Base-by-base conservation (phyloP, 1,140 invertebrate genomes). In the Oncopodura yosiiana region DNA sequence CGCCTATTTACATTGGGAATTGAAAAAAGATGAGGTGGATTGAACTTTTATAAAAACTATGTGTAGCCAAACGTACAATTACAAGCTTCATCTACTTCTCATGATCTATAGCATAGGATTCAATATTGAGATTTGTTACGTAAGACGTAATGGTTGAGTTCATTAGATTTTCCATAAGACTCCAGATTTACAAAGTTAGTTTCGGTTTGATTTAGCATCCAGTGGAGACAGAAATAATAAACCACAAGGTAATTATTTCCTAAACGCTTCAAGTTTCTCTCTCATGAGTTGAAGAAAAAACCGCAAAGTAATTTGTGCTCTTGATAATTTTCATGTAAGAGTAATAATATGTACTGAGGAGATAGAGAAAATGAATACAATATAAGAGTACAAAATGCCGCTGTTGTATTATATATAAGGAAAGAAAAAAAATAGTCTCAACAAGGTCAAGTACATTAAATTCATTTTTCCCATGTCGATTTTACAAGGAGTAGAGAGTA, bases 371-470 rank as follows among this genome's bases (percentile, higher is more conserved):
- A 34, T n/a, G 32, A n/a, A n/a, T n/a, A n/a, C n/a, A n/a, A n/a
- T n/a, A n/a, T n/a, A n/a, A n/a, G n/a, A n/a, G n/a, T n/a, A n/a
- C n/a, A n/a, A n/a, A n/a, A n/a, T n/a, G n/a, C n/a, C n/a, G n/a
- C n/a, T n/a, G n/a, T n/a, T n/a, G n/a, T n/a, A n/a, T n/a, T n/a
- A n/a, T n/a, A n/a, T n/a, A n/a, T n/a, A n/a, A n/a, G n/a, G n/a
- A n/a, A n/a, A n/a, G n/a, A n/a, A n/a, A n/a, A n/a, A n/a, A n/a
- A n/a, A n/a, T 39, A 50, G 54, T 48, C 38, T 27, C 56, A n/a
- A n/a, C 56, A 58, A 58, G 56, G 56, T 49, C 56, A 58, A 58
- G 43, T 58, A 36, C 49, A 58, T 58, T 58, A 52, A 58, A 58
- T 52, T n/a, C 49, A 58, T 58, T 34, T 44, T 58, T 58, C 56